Conservation (phyloP, 2,888 invertebrate species). For the Leptothorax acervorum region DNA sequence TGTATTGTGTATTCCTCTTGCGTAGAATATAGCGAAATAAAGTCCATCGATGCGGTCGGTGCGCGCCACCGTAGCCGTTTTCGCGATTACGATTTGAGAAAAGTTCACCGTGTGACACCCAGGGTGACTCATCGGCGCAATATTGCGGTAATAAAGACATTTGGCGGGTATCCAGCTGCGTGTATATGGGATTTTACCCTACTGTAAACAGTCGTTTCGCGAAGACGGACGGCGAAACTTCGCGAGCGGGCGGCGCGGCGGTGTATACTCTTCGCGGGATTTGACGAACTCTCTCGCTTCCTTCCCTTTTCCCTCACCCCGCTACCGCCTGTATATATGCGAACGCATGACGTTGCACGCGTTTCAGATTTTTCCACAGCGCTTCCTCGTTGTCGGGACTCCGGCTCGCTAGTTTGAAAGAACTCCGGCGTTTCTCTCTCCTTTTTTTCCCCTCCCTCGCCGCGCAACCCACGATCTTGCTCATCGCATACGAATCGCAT, state of each 20-base stretch:
- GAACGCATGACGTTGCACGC: not conserved
- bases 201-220: slow-evolving; percentile 59
- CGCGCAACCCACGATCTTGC: slow-evolving; percentile 8
- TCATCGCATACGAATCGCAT: slow-evolving; percentile 39
- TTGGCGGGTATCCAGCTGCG: slow-evolving; percentile 61
- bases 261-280: slow-evolving; percentile 46
- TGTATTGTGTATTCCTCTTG: not conserved
- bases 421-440: slow-evolving; percentile 1
- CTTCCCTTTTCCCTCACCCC: not conserved
- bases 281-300: slow-evolving; percentile 10
- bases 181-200: slow-evolving; percentile 38
- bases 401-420: slow-evolving; percentile 26
- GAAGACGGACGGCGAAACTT: slow-evolving; percentile 52
- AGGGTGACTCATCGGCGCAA: slow-evolving; percentile 23
- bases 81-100: slow-evolving; percentile 29
- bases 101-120: slow-evolving; percentile 6
- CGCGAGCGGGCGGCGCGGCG: slow-evolving; percentile 8
- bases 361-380: slow-evolving; percentile 32
- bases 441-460: not conserved
- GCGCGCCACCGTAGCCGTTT: not conserved
- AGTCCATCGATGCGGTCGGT: slow-evolving; percentile 3
- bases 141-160: slow-evolving; percentile 63
- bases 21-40: not conserved
- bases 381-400: slow-evolving; percentile 16
- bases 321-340: not conserved